These are phyloP conservation scores for Cotesia glomerata DNA, from an alignment of 1,140 invertebrate species.

Conservation along the genomic window DNA sequence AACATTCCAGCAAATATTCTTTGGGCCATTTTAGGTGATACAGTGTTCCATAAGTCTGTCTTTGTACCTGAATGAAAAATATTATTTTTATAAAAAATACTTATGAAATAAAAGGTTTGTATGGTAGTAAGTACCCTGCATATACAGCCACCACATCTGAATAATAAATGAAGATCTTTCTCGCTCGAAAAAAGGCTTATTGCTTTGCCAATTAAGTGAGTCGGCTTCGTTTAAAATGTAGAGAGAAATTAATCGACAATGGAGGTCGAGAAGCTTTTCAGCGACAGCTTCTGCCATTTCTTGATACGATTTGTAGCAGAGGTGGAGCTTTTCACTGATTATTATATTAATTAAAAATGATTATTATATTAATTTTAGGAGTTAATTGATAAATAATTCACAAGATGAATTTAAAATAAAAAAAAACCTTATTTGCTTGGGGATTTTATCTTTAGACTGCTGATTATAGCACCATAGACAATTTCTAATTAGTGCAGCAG, in stretches of 20 bases:
- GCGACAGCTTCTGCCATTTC: conserved; percentile 82
- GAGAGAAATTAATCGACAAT: conserved; percentile 74
- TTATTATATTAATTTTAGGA: neutral
- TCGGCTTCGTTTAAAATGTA: conserved; percentile 81
- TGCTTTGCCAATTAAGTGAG: conserved; percentile 72
- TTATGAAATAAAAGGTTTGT: conserved; percentile 3
- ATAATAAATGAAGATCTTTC: conserved; percentile 77
- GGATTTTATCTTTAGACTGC: conserved; percentile 59
- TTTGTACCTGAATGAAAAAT: conserved; percentile 65
- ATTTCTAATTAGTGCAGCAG: conserved; percentile 77
- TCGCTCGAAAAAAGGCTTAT: conserved; percentile 69
- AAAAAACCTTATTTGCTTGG: conserved; percentile 41
- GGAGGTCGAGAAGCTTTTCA: conserved; percentile 78
- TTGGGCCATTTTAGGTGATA: conserved; percentile 81
- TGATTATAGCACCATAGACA: conserved; percentile 76
- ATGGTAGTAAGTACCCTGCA: conserved; percentile 68
- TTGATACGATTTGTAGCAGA: conserved; percentile 75
- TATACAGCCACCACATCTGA: conserved; percentile 87
- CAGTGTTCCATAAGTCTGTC: conserved; percentile 79
- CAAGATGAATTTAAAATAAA: neutral
- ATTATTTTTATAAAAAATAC: neutral
- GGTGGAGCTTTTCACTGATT: conserved; percentile 43
- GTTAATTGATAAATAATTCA: neutral
- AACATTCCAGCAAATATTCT: conserved; percentile 80
- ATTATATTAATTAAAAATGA: conserved; percentile 28